These are phyloP conservation scores for Anas platyrhynchos DNA, from an alignment of 2,113 vertebrate species.

Conservation along the genomic window DNA sequence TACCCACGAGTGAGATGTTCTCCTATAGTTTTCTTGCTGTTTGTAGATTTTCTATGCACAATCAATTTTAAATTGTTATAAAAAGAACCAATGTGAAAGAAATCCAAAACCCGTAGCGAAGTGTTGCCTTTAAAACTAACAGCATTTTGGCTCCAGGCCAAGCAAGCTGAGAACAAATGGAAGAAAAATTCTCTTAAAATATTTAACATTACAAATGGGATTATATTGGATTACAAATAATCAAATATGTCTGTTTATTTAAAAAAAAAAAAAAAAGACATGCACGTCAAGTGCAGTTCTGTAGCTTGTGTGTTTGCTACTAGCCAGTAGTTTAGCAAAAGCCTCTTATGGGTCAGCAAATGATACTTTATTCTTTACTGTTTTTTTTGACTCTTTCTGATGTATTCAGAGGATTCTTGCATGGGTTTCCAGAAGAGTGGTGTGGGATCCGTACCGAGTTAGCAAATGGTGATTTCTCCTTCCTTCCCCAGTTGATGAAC, in stretches of 20 bases:
- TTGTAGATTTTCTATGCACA: conserved; percentile 48
- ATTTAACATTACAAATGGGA: conserved; percentile 50
- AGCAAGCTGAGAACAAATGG: conserved; percentile 30
- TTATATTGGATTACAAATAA: conserved; percentile 51
- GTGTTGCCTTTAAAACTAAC: conserved; percentile 42
- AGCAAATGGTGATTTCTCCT: neutral
- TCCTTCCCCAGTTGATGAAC: neutral
- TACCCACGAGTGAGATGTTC: neutral
- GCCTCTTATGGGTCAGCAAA: neutral
- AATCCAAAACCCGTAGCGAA: conserved; percentile 35
- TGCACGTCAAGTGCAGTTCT: conserved; percentile 6
- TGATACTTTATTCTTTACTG: neutral
- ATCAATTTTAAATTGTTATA: conserved; percentile 60
- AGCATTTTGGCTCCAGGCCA: conserved; percentile 57
- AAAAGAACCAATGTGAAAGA: conserved; percentile 68
- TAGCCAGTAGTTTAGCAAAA: neutral
- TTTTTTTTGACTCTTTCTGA: neutral
- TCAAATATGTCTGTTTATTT: conserved; percentile 39
- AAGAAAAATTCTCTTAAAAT: conserved; percentile 51
- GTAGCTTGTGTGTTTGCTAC: conserved; percentile 26
- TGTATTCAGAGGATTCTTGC: neutral
- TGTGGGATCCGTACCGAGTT: neutral
- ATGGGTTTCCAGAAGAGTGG: neutral
- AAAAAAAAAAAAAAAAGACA: neutral
- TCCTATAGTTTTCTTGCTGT: neutral